Evolutionary conservation across 1,140 invertebrate genomes (phyloP), one percentile per base, ranked within the genome.

Genomic region (Subanguina moxae): DNA sequence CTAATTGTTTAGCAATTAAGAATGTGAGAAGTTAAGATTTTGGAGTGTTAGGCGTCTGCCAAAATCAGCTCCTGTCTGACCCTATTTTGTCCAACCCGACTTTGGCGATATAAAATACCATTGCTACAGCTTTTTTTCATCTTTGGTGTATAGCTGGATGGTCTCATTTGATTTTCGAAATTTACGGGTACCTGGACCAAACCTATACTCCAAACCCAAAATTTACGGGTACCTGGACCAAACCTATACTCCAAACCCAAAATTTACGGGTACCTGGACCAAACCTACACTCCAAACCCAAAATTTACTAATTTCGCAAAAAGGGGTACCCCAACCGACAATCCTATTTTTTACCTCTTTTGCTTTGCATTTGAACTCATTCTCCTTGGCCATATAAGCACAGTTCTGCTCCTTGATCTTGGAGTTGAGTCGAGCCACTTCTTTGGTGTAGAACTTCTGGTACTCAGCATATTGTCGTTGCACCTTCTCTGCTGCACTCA

Each of bases 391-490:
- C 25, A 52, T 63, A 64, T 71, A 68, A 21, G 77, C 78, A 19
- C 57, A 46, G 15, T 64, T 68, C 42, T 75, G 57, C 38, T 80
- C 76, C 25, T 73, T 74, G 23, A 82, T 70, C 23, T 70, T 72
- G 1, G 62, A 57, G 58, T 78, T 82, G 25, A 82, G 65, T 11
- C 81, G 63, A 56, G 70, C 72, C 11, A 82, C 77, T 65, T 82
- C 80, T 57, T 74, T 75, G n/a, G 74, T 67, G 45, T 82, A 80
- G 45, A 82, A 78, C 43, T 75, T 68, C 62, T 82, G 76, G 58
- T 77, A 82, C 27, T 82, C 80, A 1, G 62, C 57, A 61, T 82
- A 82, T 62, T 82, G 80, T 15, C 71, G 65, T 30, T 77, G 80
- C 28, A 82, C 72, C 19, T 68, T 45, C 67, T 82, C 80, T 3